A percentile compares a stretch with the other conserved stretches of the same genome.
phyloP scores from a whole-genome alignment of 2,113 vertebrate genomes.

The Pitta sordida region DNA sequence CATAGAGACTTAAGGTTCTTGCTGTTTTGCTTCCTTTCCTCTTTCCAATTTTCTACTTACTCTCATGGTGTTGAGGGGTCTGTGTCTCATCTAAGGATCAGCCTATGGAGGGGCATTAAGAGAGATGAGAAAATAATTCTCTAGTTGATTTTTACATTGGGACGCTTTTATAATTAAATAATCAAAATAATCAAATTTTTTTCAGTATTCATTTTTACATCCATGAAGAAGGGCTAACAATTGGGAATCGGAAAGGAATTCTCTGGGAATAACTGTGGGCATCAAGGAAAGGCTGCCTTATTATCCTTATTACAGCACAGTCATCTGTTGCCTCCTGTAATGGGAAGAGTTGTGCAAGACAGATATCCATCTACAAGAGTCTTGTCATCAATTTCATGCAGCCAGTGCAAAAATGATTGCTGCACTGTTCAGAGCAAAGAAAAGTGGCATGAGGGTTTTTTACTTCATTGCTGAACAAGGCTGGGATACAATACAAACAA shows the following conservation, averaged over 20 bases:
- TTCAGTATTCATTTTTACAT: neutral
- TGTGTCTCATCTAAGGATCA: neutral
- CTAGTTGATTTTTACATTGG: neutral
- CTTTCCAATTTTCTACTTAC: neutral
- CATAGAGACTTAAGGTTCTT: neutral
- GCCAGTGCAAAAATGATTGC: neutral
- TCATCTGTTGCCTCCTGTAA: neutral
- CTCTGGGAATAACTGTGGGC: neutral
- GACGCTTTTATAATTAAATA: neutral
- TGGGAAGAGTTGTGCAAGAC: conserved; percentile 4
- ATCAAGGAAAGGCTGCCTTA: neutral
- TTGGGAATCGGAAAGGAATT: neutral
- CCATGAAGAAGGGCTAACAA: neutral
- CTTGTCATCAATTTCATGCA: neutral
- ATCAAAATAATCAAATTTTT: neutral
- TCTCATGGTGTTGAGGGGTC: neutral
- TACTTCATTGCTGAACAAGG: neutral
- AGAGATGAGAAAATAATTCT: neutral
- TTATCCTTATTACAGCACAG: neutral
- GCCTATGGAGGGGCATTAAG: neutral
- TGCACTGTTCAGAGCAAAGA: neutral
- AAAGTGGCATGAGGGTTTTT: neutral
- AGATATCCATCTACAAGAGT: neutral
- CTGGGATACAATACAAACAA: neutral
- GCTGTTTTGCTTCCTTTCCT: neutral